phyloP scores from a whole-genome alignment of 2,888 invertebrate genomes.

The Lasius platythorax region DNA sequence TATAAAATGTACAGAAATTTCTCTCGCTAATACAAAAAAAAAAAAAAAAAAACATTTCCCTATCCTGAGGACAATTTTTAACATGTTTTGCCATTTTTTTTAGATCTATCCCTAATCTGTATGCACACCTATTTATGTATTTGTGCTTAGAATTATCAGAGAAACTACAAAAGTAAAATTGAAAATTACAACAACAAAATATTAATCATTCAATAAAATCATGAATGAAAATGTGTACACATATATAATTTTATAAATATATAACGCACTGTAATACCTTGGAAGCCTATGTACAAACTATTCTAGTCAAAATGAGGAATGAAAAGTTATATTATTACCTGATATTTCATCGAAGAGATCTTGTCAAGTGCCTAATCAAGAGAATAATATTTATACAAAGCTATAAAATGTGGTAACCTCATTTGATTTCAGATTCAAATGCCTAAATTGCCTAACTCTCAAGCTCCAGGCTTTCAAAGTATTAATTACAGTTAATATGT shows the following conservation, averaged over 20 bases:
- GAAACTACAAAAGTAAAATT: neutral
- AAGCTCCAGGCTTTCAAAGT: conserved; percentile 71
- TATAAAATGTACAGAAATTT: conserved; percentile 31
- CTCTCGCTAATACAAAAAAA: neutral
- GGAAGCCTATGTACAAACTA: conserved; percentile 48
- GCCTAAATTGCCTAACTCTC: conserved; percentile 76
- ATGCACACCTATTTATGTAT: neutral
- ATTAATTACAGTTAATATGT: conserved; percentile 69
- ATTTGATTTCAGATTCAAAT: conserved; percentile 84
- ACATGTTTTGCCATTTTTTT: neutral
- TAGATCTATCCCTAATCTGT: neutral
- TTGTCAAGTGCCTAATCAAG: neutral
- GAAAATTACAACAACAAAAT: conserved; percentile 11
- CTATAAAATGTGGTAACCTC: conserved; percentile 56
- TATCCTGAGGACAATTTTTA: neutral
- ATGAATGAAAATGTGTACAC: conserved; percentile 10
- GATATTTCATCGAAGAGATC: conserved; percentile 13
- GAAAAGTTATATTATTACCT: neutral
- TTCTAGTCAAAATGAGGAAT: neutral
- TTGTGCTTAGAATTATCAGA: neutral
- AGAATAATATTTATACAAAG: neutral
- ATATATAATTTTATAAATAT: conserved; percentile 14
- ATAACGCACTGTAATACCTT: conserved; percentile 24
- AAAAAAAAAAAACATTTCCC: neutral
- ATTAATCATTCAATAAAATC: conserved; percentile 3